These are phyloP conservation scores for Epinotia nisella DNA, from an alignment of 2,888 invertebrate species.

Conservation along the genomic window DNA sequence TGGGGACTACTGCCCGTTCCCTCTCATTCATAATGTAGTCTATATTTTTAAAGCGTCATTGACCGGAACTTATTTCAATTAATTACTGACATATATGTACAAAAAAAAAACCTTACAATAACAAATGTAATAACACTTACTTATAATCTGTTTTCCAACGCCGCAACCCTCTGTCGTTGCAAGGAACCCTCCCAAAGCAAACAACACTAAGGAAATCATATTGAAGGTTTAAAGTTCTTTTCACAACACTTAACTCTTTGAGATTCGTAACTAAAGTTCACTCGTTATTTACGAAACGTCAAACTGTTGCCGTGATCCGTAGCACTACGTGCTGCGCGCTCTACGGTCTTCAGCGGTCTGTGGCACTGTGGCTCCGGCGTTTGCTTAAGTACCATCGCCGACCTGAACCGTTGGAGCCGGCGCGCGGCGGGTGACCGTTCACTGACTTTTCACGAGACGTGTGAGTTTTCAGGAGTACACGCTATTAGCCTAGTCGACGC, in stretches of 20 bases:
- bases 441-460: constrained; percentile 13
- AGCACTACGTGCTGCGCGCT: constrained; percentile 82
- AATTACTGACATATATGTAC: not conserved
- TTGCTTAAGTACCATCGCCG: constrained; percentile 70
- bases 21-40: too few species aligned
- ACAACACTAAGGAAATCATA: constrained; percentile 83
- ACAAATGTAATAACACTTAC: constrained; percentile 61
- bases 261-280: constrained; percentile 82
- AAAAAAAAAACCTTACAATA: not conserved
- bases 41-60: not conserved
- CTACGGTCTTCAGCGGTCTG: constrained; percentile 76
- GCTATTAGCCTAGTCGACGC: not conserved
- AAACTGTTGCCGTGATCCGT: constrained; percentile 80
- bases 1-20: too few species aligned
- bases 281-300: constrained; percentile 83
- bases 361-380: constrained; percentile 62
- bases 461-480: constrained; percentile 26
- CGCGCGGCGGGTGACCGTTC: constrained; percentile 65
- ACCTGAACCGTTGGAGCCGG: constrained; percentile 77
- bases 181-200: constrained; percentile 77
- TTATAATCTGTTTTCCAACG: constrained; percentile 76
- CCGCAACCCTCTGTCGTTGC: constrained; percentile 79
- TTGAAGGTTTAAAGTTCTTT: constrained; percentile 64
- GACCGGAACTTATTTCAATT: not conserved
- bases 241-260: constrained; percentile 79